Conservation (phyloP, 2,797 vertebrate genomes). For the Columba guinea region DNA sequence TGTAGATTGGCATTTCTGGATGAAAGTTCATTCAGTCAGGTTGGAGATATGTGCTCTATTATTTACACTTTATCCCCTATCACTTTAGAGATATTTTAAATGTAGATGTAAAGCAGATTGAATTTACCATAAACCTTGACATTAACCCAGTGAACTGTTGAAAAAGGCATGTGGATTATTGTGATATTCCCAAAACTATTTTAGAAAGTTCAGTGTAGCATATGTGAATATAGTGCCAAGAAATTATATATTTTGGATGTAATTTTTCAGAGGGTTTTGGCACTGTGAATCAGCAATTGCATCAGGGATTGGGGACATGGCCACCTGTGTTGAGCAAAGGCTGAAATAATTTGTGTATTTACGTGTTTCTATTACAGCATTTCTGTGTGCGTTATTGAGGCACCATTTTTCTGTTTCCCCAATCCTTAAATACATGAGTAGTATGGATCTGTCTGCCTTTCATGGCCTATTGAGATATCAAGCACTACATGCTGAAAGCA, state of each 20-base stretch:
- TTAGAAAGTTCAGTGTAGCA: background rate
- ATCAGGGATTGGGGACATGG: accelerated
- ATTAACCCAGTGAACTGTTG: background rate
- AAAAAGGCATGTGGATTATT: background rate
- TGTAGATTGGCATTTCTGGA: background rate
- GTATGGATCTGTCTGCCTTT: background rate
- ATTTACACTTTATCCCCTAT: background rate
- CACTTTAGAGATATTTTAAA: background rate
- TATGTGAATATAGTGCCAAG: background rate
- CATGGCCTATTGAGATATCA: background rate
- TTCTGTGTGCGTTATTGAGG: background rate
- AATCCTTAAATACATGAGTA: background rate
- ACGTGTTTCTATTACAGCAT: background rate
- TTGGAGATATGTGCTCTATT: background rate
- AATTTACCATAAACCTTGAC: background rate
- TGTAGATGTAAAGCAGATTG: background rate
- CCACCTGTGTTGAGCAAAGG: background rate
- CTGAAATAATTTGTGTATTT: background rate
- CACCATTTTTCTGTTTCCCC: background rate
- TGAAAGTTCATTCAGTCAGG: background rate
- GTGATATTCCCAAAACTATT: background rate
- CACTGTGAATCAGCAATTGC: background rate
- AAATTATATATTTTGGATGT: background rate
- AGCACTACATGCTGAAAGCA: background rate
- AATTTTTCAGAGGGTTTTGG: background rate